Conservation (phyloP, 1,140 invertebrate species). For the Gryllus bimaculatus region DNA sequence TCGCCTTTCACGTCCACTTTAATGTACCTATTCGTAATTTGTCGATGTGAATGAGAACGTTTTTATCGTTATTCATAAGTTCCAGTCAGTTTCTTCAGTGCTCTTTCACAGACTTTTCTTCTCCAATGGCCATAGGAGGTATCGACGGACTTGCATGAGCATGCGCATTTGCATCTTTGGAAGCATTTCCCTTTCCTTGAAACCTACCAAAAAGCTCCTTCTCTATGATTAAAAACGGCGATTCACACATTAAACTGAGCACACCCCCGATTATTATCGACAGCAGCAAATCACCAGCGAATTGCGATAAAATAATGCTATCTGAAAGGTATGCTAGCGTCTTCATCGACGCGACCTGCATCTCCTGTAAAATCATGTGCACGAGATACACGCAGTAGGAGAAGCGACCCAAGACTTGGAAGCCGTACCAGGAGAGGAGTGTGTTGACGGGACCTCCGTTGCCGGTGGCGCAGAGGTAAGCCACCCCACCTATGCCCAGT, state of each 20-base stretch:
- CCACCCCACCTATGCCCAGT: neutral
- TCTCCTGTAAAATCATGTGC: conserved; percentile 28
- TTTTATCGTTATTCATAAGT: too few species aligned
- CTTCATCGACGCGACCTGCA: neutral
- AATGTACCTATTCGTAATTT: too few species aligned
- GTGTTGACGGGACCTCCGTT: conserved; percentile 39
- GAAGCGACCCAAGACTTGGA: conserved; percentile 43
- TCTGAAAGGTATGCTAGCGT: neutral
- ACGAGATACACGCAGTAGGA: conserved; percentile 49
- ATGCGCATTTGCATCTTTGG: too few species aligned
- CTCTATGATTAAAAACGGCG: neutral
- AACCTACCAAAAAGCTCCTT: neutral
- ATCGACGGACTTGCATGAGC: too few species aligned
- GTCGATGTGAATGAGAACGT: too few species aligned
- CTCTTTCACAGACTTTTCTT: too few species aligned
- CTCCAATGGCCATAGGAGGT: too few species aligned
- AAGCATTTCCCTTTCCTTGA: too few species aligned
- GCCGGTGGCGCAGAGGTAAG: neutral
- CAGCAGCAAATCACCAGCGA: neutral
- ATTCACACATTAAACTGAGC: neutral
- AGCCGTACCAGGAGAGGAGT: conserved; percentile 43
- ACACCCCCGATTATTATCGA: neutral
- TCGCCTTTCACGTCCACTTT: too few species aligned
- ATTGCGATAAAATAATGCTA: neutral
- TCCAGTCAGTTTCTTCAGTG: too few species aligned